Conservation (phyloP, 2,113 vertebrate genomes). For the Pelecanus crispus region DNA sequence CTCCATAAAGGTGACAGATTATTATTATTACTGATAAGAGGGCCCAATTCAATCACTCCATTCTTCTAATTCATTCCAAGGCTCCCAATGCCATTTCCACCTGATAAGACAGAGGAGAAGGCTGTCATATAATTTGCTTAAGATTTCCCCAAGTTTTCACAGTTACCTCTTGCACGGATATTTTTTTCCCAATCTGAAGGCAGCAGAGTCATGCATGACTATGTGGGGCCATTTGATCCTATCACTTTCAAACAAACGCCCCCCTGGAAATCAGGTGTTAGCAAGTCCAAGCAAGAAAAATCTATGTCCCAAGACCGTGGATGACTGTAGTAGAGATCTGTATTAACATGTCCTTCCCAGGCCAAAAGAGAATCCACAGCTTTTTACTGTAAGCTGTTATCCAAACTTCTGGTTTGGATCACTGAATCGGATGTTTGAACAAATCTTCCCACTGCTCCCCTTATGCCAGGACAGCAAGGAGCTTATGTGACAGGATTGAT, state of each 20-base stretch:
- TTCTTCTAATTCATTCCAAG: background rate
- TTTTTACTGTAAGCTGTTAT: constrained; percentile 13
- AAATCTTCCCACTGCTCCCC: background rate
- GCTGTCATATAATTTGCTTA: background rate
- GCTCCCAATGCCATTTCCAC: background rate
- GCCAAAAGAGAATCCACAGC: background rate
- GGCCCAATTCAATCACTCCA: background rate
- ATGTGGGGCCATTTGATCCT: constrained; percentile 39
- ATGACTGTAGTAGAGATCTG: constrained; percentile 40
- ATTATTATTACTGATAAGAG: background rate
- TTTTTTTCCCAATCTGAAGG: background rate
- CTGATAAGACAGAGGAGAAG: background rate
- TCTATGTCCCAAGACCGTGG: background rate
- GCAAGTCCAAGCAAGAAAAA: constrained; percentile 52
- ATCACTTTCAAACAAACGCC: constrained; percentile 2
- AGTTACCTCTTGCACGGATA: constrained; percentile 24
- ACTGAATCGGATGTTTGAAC: background rate
- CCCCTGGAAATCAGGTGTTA: constrained; percentile 29
- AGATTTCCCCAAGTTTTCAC: background rate
- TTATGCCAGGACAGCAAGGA: background rate
- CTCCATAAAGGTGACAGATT: background rate
- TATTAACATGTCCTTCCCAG: constrained; percentile 9
- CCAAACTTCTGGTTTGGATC: constrained; percentile 28
- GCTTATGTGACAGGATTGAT: background rate
- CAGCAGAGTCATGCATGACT: constrained; percentile 52